Conservation (phyloP, 2,113 vertebrate species). For the Oryzias melastigma region DNA sequence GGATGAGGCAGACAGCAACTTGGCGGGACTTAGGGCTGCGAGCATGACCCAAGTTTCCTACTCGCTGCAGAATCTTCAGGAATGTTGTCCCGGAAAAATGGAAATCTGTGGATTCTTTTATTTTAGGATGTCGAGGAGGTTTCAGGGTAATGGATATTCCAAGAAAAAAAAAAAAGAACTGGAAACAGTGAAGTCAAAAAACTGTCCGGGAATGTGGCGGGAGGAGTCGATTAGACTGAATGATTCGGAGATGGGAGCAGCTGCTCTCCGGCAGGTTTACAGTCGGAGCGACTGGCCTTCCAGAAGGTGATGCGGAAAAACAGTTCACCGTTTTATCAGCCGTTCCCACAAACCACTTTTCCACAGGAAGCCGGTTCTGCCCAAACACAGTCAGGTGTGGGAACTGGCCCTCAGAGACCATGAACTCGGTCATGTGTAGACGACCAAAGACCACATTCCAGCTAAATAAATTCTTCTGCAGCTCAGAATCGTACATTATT, state of each 20-base stretch:
- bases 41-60: slow-evolving; percentile 45
- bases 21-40: slow-evolving; percentile 22
- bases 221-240: slow-evolving; percentile 37
- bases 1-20: slow-evolving; percentile 13
- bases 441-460: slow-evolving; percentile 6
- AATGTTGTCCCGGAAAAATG: slow-evolving; percentile 23
- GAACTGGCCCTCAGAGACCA: slow-evolving; percentile 17
- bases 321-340: slow-evolving; percentile 14
- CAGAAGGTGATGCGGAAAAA: slow-evolving; percentile 30
- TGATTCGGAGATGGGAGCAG: slow-evolving; percentile 21
- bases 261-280: slow-evolving; percentile 33
- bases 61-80: slow-evolving; percentile 37
- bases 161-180: slow-evolving; percentile 10
- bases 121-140: slow-evolving; percentile 13
- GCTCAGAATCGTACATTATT: background rate
- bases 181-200: slow-evolving; percentile 6
- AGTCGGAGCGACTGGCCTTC: slow-evolving; percentile 20
- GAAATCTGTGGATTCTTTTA: slow-evolving; percentile 15
- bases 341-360: slow-evolving; percentile 37
- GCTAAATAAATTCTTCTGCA: slow-evolving; percentile 3
- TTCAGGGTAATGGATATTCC: slow-evolving; percentile 1
- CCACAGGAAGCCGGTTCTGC: slow-evolving; percentile 40
- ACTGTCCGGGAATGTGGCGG: slow-evolving; percentile 39
- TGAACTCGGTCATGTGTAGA: slow-evolving; percentile 19
- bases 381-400: slow-evolving; percentile 22